A percentile compares a stretch with the other conserved stretches of the same genome.
phyloP scores from a whole-genome alignment of 2,888 invertebrate genomes.

The Metalampra italica region DNA sequence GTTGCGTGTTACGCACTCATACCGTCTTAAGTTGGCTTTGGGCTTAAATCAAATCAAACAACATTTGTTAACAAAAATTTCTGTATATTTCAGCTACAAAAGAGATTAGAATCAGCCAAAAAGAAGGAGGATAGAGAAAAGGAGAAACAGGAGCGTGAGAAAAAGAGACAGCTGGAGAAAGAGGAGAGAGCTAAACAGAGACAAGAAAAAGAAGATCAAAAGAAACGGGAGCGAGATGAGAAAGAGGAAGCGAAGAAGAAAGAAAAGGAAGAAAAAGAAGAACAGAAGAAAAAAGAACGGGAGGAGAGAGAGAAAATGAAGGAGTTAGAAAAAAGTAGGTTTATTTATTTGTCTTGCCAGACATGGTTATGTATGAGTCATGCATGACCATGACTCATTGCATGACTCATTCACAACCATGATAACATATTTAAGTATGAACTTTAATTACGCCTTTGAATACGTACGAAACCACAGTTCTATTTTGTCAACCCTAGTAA shows the following conservation, averaged over 20 bases:
- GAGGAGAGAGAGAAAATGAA: slow-evolving; percentile 74
- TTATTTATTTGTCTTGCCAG: not conserved
- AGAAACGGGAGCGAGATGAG: slow-evolving; percentile 57
- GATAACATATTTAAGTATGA: no score
- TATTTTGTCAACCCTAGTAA: not conserved
- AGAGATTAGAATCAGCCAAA: slow-evolving; percentile 76
- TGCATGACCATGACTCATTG: no score
- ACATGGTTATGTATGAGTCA: not conserved
- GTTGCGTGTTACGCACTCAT: no score
- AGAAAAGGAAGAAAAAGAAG: slow-evolving; percentile 74
- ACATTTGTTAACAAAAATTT: not conserved
- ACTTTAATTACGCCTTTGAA: not conserved
- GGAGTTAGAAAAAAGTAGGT: slow-evolving; percentile 76
- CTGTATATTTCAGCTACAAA: slow-evolving; percentile 61
- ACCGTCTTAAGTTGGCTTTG: no score
- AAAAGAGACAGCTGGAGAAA: slow-evolving; percentile 64
- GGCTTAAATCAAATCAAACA: no score
- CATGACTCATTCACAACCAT: no score
- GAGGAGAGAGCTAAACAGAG: slow-evolving; percentile 65
- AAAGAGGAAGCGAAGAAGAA: slow-evolving; percentile 66
- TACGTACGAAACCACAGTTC: no score
- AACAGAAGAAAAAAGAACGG: slow-evolving; percentile 69
- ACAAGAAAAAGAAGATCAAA: slow-evolving; percentile 64
- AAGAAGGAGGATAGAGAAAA: slow-evolving; percentile 76
- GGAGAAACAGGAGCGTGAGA: slow-evolving; percentile 65